These are phyloP conservation scores for Bos indicus DNA, from an alignment of 2,113 vertebrate species.

Conservation along the genomic window DNA sequence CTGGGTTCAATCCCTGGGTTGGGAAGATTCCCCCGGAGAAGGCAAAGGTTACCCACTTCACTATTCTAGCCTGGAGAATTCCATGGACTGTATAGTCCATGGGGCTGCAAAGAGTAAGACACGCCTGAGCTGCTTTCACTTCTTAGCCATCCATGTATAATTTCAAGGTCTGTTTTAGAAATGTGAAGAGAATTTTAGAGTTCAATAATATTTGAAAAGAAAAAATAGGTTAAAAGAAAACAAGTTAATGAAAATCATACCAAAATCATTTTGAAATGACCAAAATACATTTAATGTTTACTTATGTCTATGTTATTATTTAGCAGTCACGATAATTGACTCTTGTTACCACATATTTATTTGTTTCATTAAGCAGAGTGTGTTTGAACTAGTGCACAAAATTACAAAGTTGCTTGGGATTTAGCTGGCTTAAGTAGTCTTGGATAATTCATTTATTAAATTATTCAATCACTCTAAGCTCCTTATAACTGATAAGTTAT, in stretches of 20 bases:
- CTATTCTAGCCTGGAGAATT: background rate
- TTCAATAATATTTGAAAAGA: background rate
- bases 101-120: background rate
- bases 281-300: background rate
- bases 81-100: background rate
- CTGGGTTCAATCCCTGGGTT: background rate
- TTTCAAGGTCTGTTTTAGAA: background rate
- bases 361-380: background rate
- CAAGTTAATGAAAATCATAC: background rate
- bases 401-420: background rate
- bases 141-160: background rate
- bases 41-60: background rate
- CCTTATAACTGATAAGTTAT: background rate
- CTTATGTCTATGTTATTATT: background rate
- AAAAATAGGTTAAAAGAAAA: background rate
- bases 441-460: background rate
- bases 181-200: background rate
- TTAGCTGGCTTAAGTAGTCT: background rate
- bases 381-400: background rate
- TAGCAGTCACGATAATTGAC: background rate
- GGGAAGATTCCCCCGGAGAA: background rate
- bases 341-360: background rate
- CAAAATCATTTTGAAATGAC: background rate
- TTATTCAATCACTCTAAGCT: background rate
- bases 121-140: background rate